These are phyloP conservation scores for Apus apus DNA, from an alignment of 2,113 vertebrate species.

Conservation along the genomic window DNA sequence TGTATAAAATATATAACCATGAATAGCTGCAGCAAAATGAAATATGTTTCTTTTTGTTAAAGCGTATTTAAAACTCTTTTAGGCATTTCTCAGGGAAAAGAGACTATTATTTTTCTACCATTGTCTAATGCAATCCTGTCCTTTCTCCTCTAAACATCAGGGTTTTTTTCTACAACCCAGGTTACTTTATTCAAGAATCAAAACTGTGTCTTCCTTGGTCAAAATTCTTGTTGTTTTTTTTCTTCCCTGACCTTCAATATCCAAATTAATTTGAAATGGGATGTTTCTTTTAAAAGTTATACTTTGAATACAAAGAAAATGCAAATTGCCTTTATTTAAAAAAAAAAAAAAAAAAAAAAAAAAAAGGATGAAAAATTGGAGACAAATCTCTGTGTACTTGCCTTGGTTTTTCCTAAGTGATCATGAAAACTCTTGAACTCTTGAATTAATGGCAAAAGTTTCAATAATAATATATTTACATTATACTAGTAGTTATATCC, in stretches of 20 bases:
- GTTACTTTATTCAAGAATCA: not conserved
- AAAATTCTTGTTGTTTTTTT: not conserved
- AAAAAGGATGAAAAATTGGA: not conserved
- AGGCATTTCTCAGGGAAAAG: not conserved
- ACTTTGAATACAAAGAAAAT: not conserved
- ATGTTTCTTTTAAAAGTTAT: not conserved
- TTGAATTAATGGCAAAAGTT: not conserved
- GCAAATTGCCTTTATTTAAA: fast-evolving
- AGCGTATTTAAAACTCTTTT: not conserved
- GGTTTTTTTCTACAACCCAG: not conserved
- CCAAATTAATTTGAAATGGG: not conserved
- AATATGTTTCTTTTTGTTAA: not conserved
- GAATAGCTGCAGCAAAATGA: not conserved
- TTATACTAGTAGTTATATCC: not conserved
- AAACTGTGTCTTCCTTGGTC: not conserved
- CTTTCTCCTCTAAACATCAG: not conserved
- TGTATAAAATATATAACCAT: not conserved
- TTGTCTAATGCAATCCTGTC: not conserved
- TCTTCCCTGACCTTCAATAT: not conserved
- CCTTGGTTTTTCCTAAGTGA: not conserved
- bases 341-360: not conserved
- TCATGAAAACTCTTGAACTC: not conserved
- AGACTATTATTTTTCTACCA: not conserved
- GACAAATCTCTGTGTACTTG: not conserved
- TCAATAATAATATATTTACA: not conserved